Evolutionary conservation across 2,113 vertebrate genomes (phyloP).

Genomic region (Prietella phreatophila): DNA sequence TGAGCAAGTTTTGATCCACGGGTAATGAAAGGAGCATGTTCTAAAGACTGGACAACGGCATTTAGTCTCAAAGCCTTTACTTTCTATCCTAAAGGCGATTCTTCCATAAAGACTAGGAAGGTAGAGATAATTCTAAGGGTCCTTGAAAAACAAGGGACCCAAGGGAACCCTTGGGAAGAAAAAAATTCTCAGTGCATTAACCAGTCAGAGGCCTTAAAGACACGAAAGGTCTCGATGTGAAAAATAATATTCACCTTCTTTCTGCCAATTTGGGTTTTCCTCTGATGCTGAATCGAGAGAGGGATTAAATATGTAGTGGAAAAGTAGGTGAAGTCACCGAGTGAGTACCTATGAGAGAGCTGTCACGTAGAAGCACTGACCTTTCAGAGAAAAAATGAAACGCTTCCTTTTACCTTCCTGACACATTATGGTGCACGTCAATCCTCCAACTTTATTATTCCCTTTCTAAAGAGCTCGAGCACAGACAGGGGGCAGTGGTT

Average conservation of each 20-base stretch:
- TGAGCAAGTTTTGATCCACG: constrained; percentile 69
- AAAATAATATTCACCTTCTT: constrained; percentile 81
- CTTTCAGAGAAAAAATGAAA: constrained; percentile 50
- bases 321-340: constrained; percentile 49
- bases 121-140: neutral
- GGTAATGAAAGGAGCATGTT: constrained; percentile 71
- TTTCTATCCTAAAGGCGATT: neutral
- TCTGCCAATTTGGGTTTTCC: constrained; percentile 74
- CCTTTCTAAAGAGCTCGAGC: constrained; percentile 59
- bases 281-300: constrained; percentile 69
- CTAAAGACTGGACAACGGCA: constrained; percentile 69
- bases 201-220: constrained; percentile 36
- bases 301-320: constrained; percentile 79
- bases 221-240: constrained; percentile 72
- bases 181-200: constrained; percentile 13
- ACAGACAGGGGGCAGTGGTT: constrained; percentile 31
- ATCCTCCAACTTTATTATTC: constrained; percentile 62
- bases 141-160: constrained; percentile 14
- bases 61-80: constrained; percentile 26
- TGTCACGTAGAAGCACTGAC: constrained; percentile 55
- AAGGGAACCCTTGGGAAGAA: neutral
- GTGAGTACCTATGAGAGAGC: constrained; percentile 56
- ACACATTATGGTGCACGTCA: constrained; percentile 43
- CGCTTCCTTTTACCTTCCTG: constrained; percentile 49
- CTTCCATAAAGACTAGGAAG: neutral